These are phyloP conservation scores for Stichopus chloronotus DNA, from an alignment of 35 echinoderm and acorn worm genomes.

Conservation along the genomic window DNA sequence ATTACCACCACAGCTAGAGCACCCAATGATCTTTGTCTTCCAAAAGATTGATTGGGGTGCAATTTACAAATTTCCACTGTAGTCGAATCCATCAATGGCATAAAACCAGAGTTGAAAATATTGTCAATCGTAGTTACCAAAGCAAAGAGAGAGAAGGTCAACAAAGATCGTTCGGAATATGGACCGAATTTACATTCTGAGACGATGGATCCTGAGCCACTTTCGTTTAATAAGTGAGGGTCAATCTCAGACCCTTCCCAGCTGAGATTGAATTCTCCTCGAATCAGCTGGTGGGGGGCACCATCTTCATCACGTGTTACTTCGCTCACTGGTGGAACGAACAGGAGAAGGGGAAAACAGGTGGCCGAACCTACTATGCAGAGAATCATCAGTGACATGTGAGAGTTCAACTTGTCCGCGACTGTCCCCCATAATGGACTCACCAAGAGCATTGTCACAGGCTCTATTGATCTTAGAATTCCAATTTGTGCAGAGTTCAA, in stretches of 20 bases:
- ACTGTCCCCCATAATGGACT: slow-evolving; percentile 55
- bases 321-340: neutral
- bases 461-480: slow-evolving; percentile 32
- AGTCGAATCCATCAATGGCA: slow-evolving; percentile 21
- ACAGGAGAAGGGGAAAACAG: slow-evolving; percentile 8
- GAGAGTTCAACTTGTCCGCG: slow-evolving; percentile 50
- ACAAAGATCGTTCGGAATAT: neutral
- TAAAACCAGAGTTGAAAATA: slow-evolving; percentile 19
- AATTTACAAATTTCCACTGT: slow-evolving; percentile 21
- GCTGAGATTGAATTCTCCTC: no score
- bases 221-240: no score
- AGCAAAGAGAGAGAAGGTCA: slow-evolving; percentile 11
- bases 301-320: neutral
- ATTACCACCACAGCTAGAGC: slow-evolving; percentile 19
- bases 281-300: neutral
- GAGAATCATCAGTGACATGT: slow-evolving; percentile 29
- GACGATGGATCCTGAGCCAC: no score
- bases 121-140: neutral
- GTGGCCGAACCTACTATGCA: neutral
- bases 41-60: slow-evolving; percentile 5
- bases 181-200: no score
- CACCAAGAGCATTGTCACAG: neutral
- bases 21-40: slow-evolving; percentile 44
- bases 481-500: slow-evolving; percentile 40
- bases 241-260: no score